Conservation (phyloP, 1,140 invertebrate species). For the Antheraea mylitta region DNA sequence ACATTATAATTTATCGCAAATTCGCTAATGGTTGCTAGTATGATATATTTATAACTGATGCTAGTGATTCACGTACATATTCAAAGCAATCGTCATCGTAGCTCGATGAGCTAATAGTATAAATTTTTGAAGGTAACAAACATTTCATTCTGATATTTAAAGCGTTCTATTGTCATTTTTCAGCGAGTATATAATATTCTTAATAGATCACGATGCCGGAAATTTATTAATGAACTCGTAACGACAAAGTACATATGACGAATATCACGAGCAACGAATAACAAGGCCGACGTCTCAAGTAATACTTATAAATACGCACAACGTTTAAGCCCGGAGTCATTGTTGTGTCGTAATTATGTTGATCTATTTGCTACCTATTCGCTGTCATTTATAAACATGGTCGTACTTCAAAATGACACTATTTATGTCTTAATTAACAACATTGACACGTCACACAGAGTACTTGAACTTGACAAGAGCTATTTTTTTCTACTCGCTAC, state of each 20-base stretch:
- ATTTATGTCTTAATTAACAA: background rate
- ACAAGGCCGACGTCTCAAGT: conserved; percentile 29
- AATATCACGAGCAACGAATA: background rate
- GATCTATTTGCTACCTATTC: conserved; percentile 36
- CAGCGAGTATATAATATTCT: background rate
- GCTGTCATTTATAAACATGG: conserved; percentile 31
- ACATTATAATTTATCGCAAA: too few species aligned
- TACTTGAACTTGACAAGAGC: background rate
- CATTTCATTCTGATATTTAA: too few species aligned
- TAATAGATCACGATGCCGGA: conserved; percentile 4
- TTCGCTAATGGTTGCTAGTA: too few species aligned
- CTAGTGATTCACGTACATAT: too few species aligned
- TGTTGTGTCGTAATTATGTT: conserved; percentile 38
- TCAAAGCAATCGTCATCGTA: too few species aligned
- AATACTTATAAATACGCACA: conserved; percentile 31
- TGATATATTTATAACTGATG: too few species aligned
- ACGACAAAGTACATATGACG: conserved; percentile 2
- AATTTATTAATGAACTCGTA: conserved; percentile 1
- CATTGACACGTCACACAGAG: background rate
- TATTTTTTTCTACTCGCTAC: background rate
- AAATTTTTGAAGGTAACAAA: too few species aligned
- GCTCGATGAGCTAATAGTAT: too few species aligned
- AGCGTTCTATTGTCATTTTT: background rate
- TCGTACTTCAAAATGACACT: conserved; percentile 6
- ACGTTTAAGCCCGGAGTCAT: conserved; percentile 27